These are phyloP conservation scores for Melipona beecheii DNA, from an alignment of 2,888 invertebrate genomes.

Conservation along the genomic window DNA sequence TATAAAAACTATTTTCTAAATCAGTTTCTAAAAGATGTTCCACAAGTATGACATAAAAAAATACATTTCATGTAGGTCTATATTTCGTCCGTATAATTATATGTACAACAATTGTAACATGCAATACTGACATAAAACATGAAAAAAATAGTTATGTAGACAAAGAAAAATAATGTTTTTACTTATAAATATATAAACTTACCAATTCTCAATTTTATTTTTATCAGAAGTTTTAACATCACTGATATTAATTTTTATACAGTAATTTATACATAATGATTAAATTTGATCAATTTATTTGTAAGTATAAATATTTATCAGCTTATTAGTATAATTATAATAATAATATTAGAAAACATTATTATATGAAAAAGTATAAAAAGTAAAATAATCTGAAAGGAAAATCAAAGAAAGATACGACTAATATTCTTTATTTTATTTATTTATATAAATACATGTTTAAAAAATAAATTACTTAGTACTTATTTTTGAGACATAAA, in stretches of 20 bases:
- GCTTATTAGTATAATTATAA: neutral
- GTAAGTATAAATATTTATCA: neutral
- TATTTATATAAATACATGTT: neutral
- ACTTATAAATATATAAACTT: constrained; percentile 3
- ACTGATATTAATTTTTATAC: neutral
- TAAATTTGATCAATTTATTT: neutral
- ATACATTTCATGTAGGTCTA: too few species aligned
- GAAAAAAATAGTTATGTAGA: neutral
- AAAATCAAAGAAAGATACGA: neutral
- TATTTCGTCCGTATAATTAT: neutral
- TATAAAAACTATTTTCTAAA: too few species aligned
- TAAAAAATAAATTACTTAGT: neutral
- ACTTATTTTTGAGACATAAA: neutral
- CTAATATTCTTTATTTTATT: neutral
- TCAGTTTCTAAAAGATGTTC: too few species aligned
- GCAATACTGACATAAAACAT: neutral
- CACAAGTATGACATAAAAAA: too few species aligned
- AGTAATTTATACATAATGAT: neutral
- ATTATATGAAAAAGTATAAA: neutral
- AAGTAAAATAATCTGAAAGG: neutral
- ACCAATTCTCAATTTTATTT: neutral
- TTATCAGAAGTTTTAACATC: neutral
- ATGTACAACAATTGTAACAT: neutral
- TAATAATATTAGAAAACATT: neutral
- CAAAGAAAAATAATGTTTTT: neutral